A percentile compares a stretch with the other conserved stretches of the same genome.
Evolutionary conservation across 2,113 vertebrate genomes (phyloP).

Genomic region (Triplophysa tibetana): DNA sequence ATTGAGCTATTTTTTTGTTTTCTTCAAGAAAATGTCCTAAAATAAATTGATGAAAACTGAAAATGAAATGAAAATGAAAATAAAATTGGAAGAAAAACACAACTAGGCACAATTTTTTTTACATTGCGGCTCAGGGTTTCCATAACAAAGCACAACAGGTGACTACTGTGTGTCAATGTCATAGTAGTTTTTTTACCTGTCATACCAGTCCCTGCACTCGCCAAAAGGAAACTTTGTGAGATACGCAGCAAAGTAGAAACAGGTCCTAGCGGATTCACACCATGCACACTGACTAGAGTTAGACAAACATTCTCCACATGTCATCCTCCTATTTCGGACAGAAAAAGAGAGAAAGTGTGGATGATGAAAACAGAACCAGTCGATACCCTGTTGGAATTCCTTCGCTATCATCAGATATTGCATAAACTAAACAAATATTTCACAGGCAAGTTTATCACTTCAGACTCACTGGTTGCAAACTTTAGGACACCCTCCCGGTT

Average conservation of each 20-base stretch:
- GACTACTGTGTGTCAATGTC: neutral
- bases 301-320: conserved; percentile 85
- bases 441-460: conserved; percentile 26
- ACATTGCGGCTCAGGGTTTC: too few relatives aligned
- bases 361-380: neutral
- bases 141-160: too few relatives aligned
- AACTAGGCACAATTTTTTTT: too few relatives aligned
- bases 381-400: neutral
- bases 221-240: conserved; percentile 90
- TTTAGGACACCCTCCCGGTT: conserved; percentile 77
- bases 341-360: neutral
- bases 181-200: conserved; percentile 76
- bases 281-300: conserved; percentile 94
- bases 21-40: too few relatives aligned
- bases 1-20: too few relatives aligned
- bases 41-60: too few relatives aligned
- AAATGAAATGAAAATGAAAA: too few relatives aligned
- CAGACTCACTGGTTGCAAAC: conserved; percentile 86
- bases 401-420: neutral
- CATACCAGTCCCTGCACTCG: conserved; percentile 91
- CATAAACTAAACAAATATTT: conserved; percentile 17
- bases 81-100: too few relatives aligned
- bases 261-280: conserved; percentile 89
- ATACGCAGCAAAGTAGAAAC: conserved; percentile 91
- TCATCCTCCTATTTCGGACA: conserved; percentile 74